Conservation (phyloP, 2,888 invertebrate species). For the Actias luna region DNA sequence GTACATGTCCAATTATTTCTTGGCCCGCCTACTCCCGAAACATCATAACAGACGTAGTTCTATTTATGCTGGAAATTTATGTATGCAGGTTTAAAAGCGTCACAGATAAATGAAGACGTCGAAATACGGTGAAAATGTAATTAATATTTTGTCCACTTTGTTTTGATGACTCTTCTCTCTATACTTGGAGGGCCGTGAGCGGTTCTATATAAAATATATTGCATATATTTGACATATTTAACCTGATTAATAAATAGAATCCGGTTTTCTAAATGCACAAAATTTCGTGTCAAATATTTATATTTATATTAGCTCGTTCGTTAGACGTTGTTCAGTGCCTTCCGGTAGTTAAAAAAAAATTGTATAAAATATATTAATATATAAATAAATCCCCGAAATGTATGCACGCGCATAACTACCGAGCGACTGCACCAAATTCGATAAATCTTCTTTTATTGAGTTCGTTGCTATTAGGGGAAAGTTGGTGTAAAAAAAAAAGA, state of each 20-base stretch:
- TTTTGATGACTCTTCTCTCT: neutral
- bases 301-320: too few species aligned
- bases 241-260: neutral
- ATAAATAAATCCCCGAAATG: too few species aligned
- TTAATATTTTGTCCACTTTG: neutral
- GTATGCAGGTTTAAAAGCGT: neutral
- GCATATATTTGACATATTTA: neutral
- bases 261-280: neutral
- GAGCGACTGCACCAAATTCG: too few species aligned
- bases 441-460: too few species aligned
- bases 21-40: slow-evolving; percentile 14
- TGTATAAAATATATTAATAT: too few species aligned
- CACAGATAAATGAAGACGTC: neutral
- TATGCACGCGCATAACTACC: too few species aligned
- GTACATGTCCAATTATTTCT: slow-evolving; percentile 15
- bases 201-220: slow-evolving; percentile 1
- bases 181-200: neutral
- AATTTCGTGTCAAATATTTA: neutral
- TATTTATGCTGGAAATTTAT: neutral
- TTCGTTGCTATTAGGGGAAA: too few species aligned
- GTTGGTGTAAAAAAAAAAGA: too few species aligned
- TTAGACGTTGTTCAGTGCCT: too few species aligned
- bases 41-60: neutral
- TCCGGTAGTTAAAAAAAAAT: too few species aligned
- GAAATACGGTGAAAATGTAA: neutral